Percentiles rank a stretch among this genome's conserved stretches.
Conservation (phyloP, 2,113 vertebrate species). For the Python bivittatus region DNA sequence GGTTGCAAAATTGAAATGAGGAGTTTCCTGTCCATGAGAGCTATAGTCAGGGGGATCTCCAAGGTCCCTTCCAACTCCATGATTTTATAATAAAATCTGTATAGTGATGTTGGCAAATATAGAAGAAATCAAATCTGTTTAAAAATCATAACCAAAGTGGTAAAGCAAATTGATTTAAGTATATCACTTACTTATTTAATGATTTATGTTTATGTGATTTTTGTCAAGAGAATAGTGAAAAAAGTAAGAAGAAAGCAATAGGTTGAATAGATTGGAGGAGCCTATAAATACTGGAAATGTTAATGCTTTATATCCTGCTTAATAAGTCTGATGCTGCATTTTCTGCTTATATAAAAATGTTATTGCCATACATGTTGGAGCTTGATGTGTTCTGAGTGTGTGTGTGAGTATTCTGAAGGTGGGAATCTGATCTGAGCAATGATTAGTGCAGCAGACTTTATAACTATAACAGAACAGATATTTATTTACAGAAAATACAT, state of each 20-base stretch:
- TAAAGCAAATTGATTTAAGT: neutral
- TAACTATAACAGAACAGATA: neutral
- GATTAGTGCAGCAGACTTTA: neutral
- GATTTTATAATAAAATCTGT: neutral
- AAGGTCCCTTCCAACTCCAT: neutral
- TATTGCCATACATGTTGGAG: neutral
- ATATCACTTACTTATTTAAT: neutral
- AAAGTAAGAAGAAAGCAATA: neutral
- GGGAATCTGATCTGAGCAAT: neutral
- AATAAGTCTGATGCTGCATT: neutral
- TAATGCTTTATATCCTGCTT: neutral
- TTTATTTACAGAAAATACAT: neutral
- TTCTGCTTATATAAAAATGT: neutral
- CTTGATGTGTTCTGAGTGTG: neutral
- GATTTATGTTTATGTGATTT: neutral
- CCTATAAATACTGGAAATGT: slow-evolving; percentile 1
- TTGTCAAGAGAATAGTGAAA: neutral
- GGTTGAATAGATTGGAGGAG: neutral
- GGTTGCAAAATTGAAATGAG: neutral
- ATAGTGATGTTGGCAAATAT: neutral
- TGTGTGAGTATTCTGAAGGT: neutral
- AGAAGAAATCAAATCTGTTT: neutral
- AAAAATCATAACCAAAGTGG: neutral
- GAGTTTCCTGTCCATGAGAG: neutral
- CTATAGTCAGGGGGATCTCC: neutral